Base-by-base conservation (phyloP, 2,888 invertebrate species). In the Dolichopus griseipennis region DNA sequence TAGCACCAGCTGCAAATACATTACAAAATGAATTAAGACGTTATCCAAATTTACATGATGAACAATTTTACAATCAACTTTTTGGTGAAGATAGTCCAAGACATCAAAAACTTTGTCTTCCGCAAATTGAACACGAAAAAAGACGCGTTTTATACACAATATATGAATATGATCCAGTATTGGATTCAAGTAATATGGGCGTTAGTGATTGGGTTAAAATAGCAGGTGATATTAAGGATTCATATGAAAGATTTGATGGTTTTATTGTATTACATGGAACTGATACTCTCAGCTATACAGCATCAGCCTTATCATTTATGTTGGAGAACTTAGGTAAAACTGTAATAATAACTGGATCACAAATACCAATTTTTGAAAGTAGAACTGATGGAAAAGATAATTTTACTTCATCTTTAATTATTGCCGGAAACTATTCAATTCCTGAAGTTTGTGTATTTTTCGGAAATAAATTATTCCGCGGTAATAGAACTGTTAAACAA, bases 201-300 rank as follows among this genome's bases (percentile, higher is more conserved):
- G 2, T 12, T 10, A 86, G 88, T 63, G 93, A 97, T 72, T 98
- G 97, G 95, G 89, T 90, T 63, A 84, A 85, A 71, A 94, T 98
- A 67, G 96, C 95, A 0, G 85, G 86, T 72, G 93, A 96, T 78
- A 91, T 97, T 70, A 85, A 94, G 93, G 84, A 86, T 81, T 84
- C 87, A 61, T 94, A 94, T 74, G 86, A 90, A 72, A 80, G 87
- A 63, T 97, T 89, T 77, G 95, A 97, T 76, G 97, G 96, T 0
- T 98, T 98, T 77, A 93, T 98, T 0, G 86, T 98, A 1, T 85
- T 98, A 0, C 97, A 98, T 78, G 98, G 97, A 0, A 98, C 95
- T 0, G 98, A 98, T 78, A 98, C 98, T 0, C 84, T 98, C 73
- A 90, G 94, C 7, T 98, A 97, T 80, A 97, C 97, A 0, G 95